Evolutionary conservation across 1,140 invertebrate species (phyloP).

Genomic region (Brachionus asplanchnoidis): DNA sequence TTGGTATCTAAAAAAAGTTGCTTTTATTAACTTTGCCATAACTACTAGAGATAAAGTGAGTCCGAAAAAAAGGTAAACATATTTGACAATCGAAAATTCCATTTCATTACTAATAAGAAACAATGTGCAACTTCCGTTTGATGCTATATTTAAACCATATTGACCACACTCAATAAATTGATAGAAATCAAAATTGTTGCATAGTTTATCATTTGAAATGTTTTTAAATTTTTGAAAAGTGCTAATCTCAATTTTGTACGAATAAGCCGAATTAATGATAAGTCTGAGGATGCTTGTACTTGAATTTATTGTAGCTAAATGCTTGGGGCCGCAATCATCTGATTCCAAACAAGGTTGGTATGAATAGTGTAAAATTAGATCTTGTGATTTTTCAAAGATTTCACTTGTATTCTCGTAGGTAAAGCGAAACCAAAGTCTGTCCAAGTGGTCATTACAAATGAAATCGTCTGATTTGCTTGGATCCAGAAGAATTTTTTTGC

Average conservation of each 20-base stretch:
- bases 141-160: not conserved
- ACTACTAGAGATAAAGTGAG: not conserved
- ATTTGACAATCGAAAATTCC: not conserved
- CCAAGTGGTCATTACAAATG: conserved; percentile 5
- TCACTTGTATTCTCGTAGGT: not conserved
- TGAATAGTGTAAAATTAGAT: not conserved
- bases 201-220: not conserved
- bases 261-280: not conserved
- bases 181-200: not conserved
- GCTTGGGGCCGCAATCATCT: not conserved
- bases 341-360: not conserved
- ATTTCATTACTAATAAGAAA: not conserved
- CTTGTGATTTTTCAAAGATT: not conserved
- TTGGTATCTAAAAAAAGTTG: conserved; percentile 24
- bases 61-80: not conserved
- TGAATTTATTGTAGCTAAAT: not conserved
- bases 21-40: conserved; percentile 7
- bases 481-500: not conserved
- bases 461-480: not conserved
- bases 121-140: not conserved
- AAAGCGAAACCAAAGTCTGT: not conserved
- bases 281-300: not conserved
- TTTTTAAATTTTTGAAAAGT: not conserved
- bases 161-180: not conserved
- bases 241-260: not conserved